A percentile compares a stretch with the other conserved stretches of the same genome.
phyloP scores from a whole-genome alignment of 1,140 invertebrate species.

The Anagrus nilaparvatae region DNA sequence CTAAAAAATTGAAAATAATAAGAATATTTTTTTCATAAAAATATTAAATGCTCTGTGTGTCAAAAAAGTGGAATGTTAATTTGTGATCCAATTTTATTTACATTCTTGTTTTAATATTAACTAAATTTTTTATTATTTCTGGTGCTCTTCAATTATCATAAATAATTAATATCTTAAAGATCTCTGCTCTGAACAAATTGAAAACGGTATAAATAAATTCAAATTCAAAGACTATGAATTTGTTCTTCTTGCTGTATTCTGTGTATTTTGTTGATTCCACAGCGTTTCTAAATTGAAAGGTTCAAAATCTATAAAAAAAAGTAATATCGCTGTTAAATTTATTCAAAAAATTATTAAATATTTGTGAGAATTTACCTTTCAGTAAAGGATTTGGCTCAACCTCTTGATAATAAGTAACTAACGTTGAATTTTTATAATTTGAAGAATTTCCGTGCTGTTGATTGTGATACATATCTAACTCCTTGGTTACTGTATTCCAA shows the following conservation, averaged over 20 bases:
- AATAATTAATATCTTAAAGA: too few relatives aligned
- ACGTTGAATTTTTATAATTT: constrained; percentile 34
- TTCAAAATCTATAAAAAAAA: constrained; percentile 43
- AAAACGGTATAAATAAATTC: constrained; percentile 1
- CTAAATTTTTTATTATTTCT: too few relatives aligned
- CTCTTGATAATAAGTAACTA: constrained; percentile 41
- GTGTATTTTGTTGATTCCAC: constrained; percentile 48
- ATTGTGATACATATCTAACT: constrained; percentile 36
- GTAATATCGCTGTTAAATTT: too few relatives aligned
- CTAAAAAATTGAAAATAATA: too few relatives aligned
- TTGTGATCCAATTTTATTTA: too few relatives aligned
- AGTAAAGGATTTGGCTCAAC: constrained; percentile 39
- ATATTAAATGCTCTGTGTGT: too few relatives aligned
- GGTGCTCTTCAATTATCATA: too few relatives aligned
- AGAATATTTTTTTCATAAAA: too few relatives aligned
- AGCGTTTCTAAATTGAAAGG: constrained; percentile 52
- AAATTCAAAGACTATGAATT: constrained; percentile 40
- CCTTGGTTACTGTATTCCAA: constrained; percentile 40
- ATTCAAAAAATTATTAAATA: neutral
- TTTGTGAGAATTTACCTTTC: constrained; percentile 29
- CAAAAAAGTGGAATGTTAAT: too few relatives aligned
- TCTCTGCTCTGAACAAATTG: neutral
- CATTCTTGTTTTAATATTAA: too few relatives aligned
- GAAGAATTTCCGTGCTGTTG: constrained; percentile 30
- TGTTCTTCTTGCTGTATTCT: constrained; percentile 39